A percentile compares a stretch with the other conserved stretches of the same genome.
Evolutionary conservation across 2,797 vertebrate genomes (phyloP).

Genomic region (Halcyon leucocephala): DNA sequence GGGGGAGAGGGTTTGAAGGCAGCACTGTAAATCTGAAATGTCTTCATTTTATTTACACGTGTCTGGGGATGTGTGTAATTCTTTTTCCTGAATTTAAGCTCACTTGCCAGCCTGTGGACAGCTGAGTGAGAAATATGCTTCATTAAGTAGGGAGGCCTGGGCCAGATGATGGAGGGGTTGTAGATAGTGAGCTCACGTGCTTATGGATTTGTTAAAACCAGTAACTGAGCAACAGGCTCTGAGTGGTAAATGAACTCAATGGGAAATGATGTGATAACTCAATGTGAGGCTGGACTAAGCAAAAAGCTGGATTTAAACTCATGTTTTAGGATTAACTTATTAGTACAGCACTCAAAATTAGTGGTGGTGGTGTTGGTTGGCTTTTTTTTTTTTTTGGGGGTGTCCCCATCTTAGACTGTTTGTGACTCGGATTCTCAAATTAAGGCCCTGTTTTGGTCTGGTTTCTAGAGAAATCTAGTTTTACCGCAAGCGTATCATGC

Average conservation of each 20-base stretch:
- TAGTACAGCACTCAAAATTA: background rate
- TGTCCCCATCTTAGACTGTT: background rate
- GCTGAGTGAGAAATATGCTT: slow-evolving; percentile 66
- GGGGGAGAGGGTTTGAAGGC: slow-evolving; percentile 69
- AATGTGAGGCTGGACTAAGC: background rate
- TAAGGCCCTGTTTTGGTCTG: background rate
- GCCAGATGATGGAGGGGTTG: slow-evolving; percentile 61
- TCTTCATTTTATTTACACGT: slow-evolving; percentile 79
- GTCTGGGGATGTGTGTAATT: slow-evolving; percentile 74
- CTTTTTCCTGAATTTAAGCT: slow-evolving; percentile 55
- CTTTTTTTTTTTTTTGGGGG: background rate
- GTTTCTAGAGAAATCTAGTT: background rate
- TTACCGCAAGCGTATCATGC: background rate
- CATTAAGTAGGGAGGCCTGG: slow-evolving; percentile 14
- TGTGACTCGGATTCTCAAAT: background rate
- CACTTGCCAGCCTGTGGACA: slow-evolving; percentile 52
- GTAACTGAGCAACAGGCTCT: background rate
- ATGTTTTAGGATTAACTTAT: background rate
- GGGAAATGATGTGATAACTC: background rate
- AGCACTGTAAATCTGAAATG: slow-evolving; percentile 69
- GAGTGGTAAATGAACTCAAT: background rate
- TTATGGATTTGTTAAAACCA: background rate
- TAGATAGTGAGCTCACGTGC: background rate
- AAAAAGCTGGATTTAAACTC: slow-evolving; percentile 21
- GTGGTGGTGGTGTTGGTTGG: background rate